Evolutionary conservation across 2,888 invertebrate genomes (phyloP), one percentile per base, ranked within the genome.

Genomic region (Tetragonula carbonaria): DNA sequence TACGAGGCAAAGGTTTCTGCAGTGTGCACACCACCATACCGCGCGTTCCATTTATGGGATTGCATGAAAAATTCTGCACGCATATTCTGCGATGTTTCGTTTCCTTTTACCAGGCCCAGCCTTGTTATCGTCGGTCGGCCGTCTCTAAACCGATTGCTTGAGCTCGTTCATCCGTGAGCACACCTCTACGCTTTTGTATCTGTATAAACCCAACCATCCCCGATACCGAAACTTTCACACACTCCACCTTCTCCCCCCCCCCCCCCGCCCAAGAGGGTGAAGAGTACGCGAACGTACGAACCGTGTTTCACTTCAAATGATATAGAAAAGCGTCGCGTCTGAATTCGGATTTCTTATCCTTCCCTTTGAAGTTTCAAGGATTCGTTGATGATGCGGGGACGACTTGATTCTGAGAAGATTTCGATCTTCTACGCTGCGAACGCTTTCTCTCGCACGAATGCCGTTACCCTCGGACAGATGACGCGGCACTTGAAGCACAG

Each of bases 61-160:
- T 93, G 92, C 93, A 93, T 93, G 92, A 93, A 92, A 92, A 92
- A 92, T 92, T 92, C 92, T 85, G 74, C 84, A 90, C 91, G 91
- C 90, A 92, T 92, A 88, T 90, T 84, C 88, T 74, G 79, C 87
- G 85, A 87, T 86, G 86, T 87, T 89, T 88, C 88, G 86, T 89
- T 91, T 85, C 83, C 84, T 86, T 85, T 88, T 73, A 73, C 78
- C 70, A 63, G 65, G 68, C 76, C 71, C 78, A 62, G 85, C 71
- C 85, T 90, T 86, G 86, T 88, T 90, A 90, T 87, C 87, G 88
- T 86, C 86, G 82, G 51, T 86, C 83, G 88, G 84, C 86, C 79
- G 83, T 88, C 87, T 84, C 87, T 87, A 87, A 90, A 88, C 82
- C 88, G 86, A 90, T 90, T 90, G 90, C 85, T 84, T 80, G 75